These are phyloP conservation scores for Aselliscus stoliczkanus DNA, from an alignment of 2,797 vertebrate species.

Conservation along the genomic window DNA sequence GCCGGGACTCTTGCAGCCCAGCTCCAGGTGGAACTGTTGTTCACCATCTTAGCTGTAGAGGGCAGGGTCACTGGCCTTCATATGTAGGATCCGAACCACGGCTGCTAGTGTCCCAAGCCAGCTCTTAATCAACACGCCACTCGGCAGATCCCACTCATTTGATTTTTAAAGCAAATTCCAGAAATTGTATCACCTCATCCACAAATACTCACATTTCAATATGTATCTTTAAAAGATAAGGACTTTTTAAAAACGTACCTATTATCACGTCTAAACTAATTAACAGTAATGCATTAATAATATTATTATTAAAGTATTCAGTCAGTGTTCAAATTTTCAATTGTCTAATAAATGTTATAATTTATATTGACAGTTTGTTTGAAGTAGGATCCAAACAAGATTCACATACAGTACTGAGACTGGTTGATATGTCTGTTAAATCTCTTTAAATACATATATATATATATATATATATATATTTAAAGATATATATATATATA, in stretches of 20 bases:
- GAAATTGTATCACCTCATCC: not conserved
- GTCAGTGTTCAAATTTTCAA: not conserved
- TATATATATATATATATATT: too few species aligned
- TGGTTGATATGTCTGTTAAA: not conserved
- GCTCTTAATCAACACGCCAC: too few species aligned
- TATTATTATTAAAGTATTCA: not conserved
- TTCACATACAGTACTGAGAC: not conserved
- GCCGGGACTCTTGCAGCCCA: too few species aligned
- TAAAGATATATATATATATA: too few species aligned
- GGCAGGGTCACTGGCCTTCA: too few species aligned
- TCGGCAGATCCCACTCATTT: too few species aligned
- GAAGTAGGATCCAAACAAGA: not conserved
- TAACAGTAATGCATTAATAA: not conserved
- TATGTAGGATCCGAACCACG: too few species aligned
- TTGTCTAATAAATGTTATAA: not conserved
- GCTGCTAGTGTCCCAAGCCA: too few species aligned
- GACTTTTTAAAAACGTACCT: not conserved
- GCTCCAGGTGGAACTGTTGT: too few species aligned
- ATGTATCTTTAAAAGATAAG: constrained; percentile 11
- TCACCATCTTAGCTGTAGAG: too few species aligned
- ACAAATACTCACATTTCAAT: constrained; percentile 7
- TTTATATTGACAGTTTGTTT: constrained; percentile 1
- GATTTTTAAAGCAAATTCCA: constrained; percentile 3
- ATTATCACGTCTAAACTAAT: not conserved
- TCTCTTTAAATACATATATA: not conserved